Conservation (phyloP, 2,113 vertebrate species). For the Parus major region DNA sequence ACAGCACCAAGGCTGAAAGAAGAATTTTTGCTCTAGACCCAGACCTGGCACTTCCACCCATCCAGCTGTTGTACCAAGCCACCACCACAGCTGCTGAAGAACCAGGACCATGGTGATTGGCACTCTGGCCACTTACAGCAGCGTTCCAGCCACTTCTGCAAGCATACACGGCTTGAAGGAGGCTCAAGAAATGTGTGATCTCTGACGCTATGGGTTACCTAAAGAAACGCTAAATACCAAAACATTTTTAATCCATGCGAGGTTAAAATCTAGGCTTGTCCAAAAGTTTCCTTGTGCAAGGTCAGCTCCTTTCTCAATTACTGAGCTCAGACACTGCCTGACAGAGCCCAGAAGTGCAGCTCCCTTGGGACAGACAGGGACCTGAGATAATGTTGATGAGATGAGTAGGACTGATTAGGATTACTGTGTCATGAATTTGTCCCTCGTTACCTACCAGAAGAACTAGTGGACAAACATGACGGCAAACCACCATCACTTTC, state of each 20-base stretch:
- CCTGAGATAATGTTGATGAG: rapidly evolving
- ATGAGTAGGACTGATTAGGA: neutral
- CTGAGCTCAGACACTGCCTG: neutral
- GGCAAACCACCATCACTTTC: neutral
- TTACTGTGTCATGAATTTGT: rapidly evolving
- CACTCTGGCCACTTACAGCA: neutral
- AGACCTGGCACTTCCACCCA: neutral
- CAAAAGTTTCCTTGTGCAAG: neutral
- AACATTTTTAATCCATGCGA: neutral
- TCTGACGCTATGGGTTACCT: neutral
- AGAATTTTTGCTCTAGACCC: rapidly evolving
- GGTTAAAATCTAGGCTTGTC: neutral
- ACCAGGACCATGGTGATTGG: rapidly evolving
- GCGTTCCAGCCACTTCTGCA: neutral
- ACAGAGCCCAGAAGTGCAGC: neutral
- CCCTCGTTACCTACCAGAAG: neutral
- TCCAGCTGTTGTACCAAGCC: neutral
- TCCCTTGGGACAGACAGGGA: neutral
- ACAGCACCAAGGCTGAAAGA: neutral
- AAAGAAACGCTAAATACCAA: neutral
- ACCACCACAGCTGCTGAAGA: neutral
- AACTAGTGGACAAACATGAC: neutral
- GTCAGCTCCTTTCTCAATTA: neutral
- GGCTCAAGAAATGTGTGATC: rapidly evolving
- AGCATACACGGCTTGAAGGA: rapidly evolving